A percentile compares a stretch with the other conserved stretches of the same genome.
Evolutionary conservation across 2,113 vertebrate species (phyloP).

Genomic region (Climacteris rufus): DNA sequence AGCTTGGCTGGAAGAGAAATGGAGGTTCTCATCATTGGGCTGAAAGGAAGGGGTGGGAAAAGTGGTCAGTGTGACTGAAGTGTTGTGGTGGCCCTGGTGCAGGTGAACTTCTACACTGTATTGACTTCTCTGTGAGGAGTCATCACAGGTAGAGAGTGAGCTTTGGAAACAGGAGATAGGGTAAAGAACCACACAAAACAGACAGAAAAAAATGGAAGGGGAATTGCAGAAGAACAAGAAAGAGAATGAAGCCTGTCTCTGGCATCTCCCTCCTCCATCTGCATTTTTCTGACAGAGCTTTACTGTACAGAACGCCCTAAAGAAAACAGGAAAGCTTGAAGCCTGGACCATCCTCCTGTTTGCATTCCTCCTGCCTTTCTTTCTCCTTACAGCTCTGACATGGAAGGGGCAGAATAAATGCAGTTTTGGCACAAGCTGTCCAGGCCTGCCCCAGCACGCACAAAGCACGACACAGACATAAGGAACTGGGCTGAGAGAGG

Average conservation of each 20-base stretch:
- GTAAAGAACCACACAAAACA: background rate
- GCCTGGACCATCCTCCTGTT: background rate
- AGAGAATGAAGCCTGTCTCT: background rate
- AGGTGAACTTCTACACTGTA: background rate
- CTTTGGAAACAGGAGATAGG: background rate
- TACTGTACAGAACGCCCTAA: background rate
- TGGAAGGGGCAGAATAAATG: slow-evolving; percentile 1
- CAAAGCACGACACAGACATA: background rate
- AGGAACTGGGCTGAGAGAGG: background rate
- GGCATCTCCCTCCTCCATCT: background rate
- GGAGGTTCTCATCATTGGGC: background rate
- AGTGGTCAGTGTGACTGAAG: background rate
- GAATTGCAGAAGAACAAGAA: background rate
- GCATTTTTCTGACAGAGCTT: background rate
- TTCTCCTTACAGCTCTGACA: background rate
- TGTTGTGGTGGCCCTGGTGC: background rate
- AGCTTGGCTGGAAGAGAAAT: background rate
- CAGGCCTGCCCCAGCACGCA: background rate
- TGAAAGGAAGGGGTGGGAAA: background rate
- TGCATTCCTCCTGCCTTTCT: slow-evolving; percentile 12
- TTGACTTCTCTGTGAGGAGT: background rate
- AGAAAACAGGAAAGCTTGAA: background rate
- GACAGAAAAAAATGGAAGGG: background rate
- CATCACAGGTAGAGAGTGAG: background rate
- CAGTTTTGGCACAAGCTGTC: background rate